Conservation (phyloP, 2,113 vertebrate species). For the Catharus bicknelli region DNA sequence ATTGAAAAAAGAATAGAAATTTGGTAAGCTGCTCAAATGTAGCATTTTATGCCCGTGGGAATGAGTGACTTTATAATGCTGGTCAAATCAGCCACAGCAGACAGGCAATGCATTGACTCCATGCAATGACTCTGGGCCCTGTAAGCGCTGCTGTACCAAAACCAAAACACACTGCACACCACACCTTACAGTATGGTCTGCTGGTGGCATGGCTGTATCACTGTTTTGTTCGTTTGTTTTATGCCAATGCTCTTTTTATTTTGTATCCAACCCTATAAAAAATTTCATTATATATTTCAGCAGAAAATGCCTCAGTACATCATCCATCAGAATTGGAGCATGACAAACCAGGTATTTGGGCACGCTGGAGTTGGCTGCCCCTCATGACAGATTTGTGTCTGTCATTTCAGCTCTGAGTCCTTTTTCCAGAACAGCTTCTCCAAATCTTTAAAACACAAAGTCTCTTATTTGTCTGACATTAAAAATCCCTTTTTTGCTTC, state of each 20-base stretch:
- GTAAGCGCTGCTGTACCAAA: not conserved
- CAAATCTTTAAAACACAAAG: not conserved
- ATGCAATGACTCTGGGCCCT: not conserved
- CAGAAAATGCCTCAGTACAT: not conserved
- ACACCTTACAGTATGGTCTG: not conserved
- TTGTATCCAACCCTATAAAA: not conserved
- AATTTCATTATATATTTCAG: not conserved
- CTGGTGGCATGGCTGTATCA: fast-evolving
- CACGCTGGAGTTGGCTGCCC: not conserved
- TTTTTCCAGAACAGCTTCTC: not conserved
- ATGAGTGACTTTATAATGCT: not conserved
- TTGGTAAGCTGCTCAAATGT: not conserved
- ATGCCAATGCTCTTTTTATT: not conserved
- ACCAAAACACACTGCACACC: no score
- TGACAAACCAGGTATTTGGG: not conserved
- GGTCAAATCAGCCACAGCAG: not conserved
- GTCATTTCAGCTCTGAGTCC: not conserved
- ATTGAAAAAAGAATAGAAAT: not conserved
- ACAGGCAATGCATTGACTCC: fast-evolving
- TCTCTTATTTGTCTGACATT: not conserved
- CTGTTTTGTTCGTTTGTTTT: not conserved
- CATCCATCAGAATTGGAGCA: not conserved
- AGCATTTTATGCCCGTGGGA: not conserved
- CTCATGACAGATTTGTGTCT: not conserved
- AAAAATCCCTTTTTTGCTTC: not conserved